Base-by-base conservation (phyloP, 2,797 vertebrate genomes). In the Podargus strigoides region DNA sequence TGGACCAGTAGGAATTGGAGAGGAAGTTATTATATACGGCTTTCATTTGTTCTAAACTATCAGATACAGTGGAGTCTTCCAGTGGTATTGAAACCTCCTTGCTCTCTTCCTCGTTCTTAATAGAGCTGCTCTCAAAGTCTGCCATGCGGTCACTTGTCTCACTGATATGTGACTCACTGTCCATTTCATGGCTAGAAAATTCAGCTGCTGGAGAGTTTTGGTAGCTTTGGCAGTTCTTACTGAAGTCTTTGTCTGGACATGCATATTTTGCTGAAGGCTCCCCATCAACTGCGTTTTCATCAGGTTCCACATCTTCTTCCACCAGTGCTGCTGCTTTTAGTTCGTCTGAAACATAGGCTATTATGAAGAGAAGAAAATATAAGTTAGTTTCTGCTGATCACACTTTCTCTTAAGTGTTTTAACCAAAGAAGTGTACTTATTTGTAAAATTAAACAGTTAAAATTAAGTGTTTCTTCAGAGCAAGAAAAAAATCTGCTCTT, bases 41-140 rank as follows among this genome's bases (percentile, higher is more conserved):
- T 98, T 99, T 99, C 99, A 99, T 99, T 98, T 99, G 99, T 95
- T 99, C 99, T 93, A 99, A 98, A 89, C 99, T 99, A 94, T 99
- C 99, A 3, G 99, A 98, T 47, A 98, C 98, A 3, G 98, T 98
- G 0, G 98, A 97, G 93, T 99, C 99, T 39, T 99, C 99, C 78
- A 97, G 97, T 16, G 97, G 97, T 41, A 92, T 97, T 2, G 97
- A 95, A 41, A 97, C 98, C 92, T 99, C 99, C 97, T 99, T 99
- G 94, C 96, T 97, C 47, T 99, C 99, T 74, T 99, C 99, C 94
- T 99, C 99, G 0, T 99, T 99, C 98, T 99, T 99, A 73, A 99
- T 94, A 20, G 99, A 99, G 87, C 98, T 98, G 55, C 98, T 99
- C 94, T 99, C 99, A 23, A 99, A 99, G 97, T 99, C 99, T 13